Conservation (phyloP, 2,888 invertebrate species). For the Drosophila demipolita region DNA sequence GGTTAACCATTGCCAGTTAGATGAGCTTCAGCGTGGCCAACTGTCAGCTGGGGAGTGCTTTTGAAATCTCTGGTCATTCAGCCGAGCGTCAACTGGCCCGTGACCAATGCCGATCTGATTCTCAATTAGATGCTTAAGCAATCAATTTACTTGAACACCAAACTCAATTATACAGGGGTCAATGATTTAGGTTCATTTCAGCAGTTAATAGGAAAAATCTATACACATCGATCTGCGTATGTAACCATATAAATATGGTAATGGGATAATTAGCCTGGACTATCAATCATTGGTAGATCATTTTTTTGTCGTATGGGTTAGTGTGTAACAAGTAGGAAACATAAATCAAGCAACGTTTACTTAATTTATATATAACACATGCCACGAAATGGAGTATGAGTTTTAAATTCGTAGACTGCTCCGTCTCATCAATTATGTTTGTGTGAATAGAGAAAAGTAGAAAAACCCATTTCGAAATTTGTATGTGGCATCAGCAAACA, state of each 20-base stretch:
- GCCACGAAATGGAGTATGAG: constrained; percentile 4
- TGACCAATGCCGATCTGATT: constrained; percentile 59
- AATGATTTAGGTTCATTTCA: constrained; percentile 1
- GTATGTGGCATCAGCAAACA: constrained; percentile 39
- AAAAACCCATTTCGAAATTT: constrained; percentile 33
- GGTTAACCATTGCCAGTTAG: constrained; percentile 32
- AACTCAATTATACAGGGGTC: constrained; percentile 16
- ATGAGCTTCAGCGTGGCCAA: constrained; percentile 15
- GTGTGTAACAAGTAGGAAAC: too few species aligned
- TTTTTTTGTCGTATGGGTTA: too few species aligned
- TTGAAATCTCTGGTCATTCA: constrained; percentile 27
- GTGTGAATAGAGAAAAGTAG: not conserved
- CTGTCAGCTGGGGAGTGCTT: constrained; percentile 39
- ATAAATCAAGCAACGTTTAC: constrained; percentile 2
- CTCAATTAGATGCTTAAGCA: constrained; percentile 56
- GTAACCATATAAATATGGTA: not conserved
- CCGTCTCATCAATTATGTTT: constrained; percentile 53
- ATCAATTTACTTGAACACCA: constrained; percentile 16
- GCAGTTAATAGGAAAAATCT: not conserved
- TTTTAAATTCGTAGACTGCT: constrained; percentile 26
- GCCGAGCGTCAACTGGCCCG: constrained; percentile 32
- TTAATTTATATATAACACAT: constrained; percentile 5
- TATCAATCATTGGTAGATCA: too few species aligned
- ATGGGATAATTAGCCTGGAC: not conserved
- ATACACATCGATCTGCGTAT: not conserved